phyloP scores from a whole-genome alignment of 2,797 vertebrate genomes.

The Valencia hispanica region DNA sequence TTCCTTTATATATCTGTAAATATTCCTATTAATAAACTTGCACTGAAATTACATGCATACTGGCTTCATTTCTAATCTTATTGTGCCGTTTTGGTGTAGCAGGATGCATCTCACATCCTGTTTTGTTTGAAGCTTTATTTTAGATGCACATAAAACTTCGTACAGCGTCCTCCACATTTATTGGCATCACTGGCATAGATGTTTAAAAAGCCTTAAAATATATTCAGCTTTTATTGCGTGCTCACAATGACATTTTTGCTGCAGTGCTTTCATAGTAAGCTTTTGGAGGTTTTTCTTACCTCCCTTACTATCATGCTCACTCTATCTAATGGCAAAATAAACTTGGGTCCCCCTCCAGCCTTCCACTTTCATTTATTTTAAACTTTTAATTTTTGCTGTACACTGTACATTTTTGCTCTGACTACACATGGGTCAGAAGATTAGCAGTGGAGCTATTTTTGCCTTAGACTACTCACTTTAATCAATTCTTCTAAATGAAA shows the following conservation, averaged over 20 bases:
- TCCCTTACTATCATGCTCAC: neutral
- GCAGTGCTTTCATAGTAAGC: neutral
- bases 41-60: conserved; percentile 52
- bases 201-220: neutral
- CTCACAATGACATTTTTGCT: neutral
- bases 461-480: too few species aligned
- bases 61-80: conserved; percentile 9
- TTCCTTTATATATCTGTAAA: conserved; percentile 78
- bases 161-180: neutral
- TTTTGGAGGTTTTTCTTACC: neutral
- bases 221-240: neutral
- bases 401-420: neutral
- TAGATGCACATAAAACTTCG: neutral
- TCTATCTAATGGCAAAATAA: neutral
- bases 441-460: too few species aligned
- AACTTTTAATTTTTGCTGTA: neutral
- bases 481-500: too few species aligned
- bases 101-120: conserved; percentile 17
- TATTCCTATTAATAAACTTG: conserved; percentile 83
- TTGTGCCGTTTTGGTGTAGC: neutral
- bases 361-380: neutral
- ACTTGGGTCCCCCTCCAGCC: neutral
- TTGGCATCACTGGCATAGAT: neutral
- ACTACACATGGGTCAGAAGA: neutral
- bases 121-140: conserved; percentile 6